A percentile compares a stretch with the other conserved stretches of the same genome.
These are phyloP conservation scores for Myodes glareolus DNA, from an alignment of 2,113 vertebrate species.

Conservation along the genomic window DNA sequence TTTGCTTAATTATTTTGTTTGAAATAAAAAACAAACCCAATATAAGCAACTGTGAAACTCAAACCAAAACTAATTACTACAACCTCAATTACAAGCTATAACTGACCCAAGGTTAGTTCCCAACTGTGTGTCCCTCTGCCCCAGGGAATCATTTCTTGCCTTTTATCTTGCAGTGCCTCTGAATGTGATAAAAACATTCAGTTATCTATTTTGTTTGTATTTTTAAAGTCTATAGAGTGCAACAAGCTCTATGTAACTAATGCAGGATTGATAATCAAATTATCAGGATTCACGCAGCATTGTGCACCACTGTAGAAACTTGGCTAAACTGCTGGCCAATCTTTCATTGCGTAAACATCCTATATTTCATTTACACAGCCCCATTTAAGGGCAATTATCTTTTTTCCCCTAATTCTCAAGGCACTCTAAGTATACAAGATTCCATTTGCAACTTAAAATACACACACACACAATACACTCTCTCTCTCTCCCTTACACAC, in stretches of 20 bases:
- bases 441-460: slow-evolving; percentile 4
- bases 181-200: background rate
- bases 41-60: background rate
- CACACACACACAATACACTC: too few species aligned
- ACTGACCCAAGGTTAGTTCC: background rate
- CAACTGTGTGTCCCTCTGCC: background rate
- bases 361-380: background rate
- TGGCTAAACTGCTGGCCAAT: background rate
- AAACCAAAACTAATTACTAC: background rate
- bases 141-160: background rate
- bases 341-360: background rate
- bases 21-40: background rate
- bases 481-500: too few species aligned
- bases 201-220: background rate
- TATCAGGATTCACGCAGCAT: fast-evolving
- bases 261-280: background rate
- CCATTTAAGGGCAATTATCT: background rate
- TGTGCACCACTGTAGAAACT: background rate
- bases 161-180: background rate
- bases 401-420: background rate
- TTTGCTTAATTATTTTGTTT: background rate
- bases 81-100: background rate
- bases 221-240: background rate
- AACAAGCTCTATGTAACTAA: background rate
- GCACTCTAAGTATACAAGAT: background rate